Conservation (phyloP, 1,140 invertebrate genomes). For the Sarcophaga peregrina region DNA sequence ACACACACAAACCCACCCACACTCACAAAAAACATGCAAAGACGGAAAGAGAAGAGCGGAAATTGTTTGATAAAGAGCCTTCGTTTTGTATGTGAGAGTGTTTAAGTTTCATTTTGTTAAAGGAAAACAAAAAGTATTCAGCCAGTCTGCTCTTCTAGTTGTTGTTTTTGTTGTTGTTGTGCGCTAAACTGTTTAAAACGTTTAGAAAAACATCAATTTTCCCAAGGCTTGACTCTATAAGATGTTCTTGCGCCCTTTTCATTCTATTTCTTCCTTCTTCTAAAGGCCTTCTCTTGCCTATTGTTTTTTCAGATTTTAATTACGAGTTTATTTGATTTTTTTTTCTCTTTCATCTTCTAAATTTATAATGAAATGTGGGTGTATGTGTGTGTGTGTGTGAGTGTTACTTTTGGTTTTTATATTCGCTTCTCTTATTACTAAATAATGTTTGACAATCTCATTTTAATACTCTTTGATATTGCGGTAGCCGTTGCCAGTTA, state of each 20-base stretch:
- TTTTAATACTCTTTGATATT: neutral
- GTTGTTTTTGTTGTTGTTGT: no score
- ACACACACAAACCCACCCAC: no score
- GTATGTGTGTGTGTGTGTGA: no score
- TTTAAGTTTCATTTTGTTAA: neutral
- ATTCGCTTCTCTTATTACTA: neutral
- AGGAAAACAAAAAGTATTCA: neutral
- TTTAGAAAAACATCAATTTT: conserved; percentile 23
- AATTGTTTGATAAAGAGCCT: neutral
- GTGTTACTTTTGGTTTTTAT: conserved; percentile 5
- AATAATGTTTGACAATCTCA: conserved; percentile 17
- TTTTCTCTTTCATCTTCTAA: neutral
- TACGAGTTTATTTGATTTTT: neutral
- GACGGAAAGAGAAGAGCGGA: no score
- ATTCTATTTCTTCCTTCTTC: neutral
- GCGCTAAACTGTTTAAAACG: neutral
- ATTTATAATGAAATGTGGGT: neutral
- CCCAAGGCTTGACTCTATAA: conserved; percentile 24
- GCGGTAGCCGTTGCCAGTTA: no score
- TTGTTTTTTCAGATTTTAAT: conserved; percentile 12
- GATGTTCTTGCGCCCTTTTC: neutral
- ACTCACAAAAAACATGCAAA: no score
- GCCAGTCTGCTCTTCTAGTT: neutral
- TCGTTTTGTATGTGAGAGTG: neutral
- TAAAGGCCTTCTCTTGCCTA: no score